Percentiles rank a stretch among this genome's conserved stretches.
Conservation (phyloP, 1,140 invertebrate species). For the Aporrectodea caliginosa region DNA sequence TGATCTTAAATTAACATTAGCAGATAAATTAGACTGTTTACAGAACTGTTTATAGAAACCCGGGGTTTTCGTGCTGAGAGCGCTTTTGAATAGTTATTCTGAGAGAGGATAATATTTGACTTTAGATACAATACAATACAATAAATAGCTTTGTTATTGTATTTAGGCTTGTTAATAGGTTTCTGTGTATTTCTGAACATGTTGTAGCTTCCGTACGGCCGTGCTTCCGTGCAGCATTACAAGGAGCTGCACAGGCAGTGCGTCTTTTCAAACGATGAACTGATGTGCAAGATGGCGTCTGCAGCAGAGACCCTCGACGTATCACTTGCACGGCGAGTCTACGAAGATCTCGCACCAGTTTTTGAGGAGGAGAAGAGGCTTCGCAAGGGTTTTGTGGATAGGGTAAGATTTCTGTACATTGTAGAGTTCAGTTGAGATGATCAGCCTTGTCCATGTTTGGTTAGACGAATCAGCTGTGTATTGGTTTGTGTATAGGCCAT, state of each 20-base stretch:
- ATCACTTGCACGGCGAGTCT: conserved; percentile 82
- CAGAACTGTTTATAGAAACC: no score
- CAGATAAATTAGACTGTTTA: no score
- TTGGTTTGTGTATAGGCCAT: not conserved
- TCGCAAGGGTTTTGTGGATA: conserved; percentile 56
- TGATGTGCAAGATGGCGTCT: conserved; percentile 95
- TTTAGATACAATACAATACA: no score
- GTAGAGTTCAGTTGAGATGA: not conserved
- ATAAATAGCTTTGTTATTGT: no score
- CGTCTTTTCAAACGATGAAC: conserved; percentile 98
- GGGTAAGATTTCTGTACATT: conserved; percentile 45
- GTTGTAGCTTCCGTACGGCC: conserved; percentile 82
- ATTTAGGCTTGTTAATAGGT: no score
- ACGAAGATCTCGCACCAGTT: conserved; percentile 88
- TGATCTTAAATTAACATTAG: no score
- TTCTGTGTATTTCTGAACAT: no score
- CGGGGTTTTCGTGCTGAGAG: no score
- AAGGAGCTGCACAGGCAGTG: conserved; percentile 86
- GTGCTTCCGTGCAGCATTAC: conserved; percentile 92
- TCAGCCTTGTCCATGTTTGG: not conserved
- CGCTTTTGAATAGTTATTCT: no score
- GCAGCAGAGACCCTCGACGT: conserved; percentile 80
- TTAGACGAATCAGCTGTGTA: not conserved
- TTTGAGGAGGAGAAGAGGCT: conserved; percentile 74
- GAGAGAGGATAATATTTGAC: no score